Evolutionary conservation across 2,113 vertebrate species (phyloP).

Genomic region (Callocephalon fimbriatum): DNA sequence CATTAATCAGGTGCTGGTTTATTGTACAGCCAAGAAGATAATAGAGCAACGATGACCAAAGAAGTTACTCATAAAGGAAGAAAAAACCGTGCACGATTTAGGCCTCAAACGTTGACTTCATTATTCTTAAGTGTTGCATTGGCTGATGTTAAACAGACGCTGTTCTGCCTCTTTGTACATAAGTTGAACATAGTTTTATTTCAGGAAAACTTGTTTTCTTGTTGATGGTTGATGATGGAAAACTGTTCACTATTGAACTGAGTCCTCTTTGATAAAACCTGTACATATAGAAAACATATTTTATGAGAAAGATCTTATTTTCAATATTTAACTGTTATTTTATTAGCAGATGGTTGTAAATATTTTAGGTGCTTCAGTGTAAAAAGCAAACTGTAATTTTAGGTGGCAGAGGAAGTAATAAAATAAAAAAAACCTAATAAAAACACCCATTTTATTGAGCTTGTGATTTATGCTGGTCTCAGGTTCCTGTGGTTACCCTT

Average conservation of each 20-base stretch:
- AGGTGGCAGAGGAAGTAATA: conserved; percentile 72
- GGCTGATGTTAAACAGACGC: conserved; percentile 49
- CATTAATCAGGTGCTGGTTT: conserved; percentile 42
- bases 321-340: conserved; percentile 87
- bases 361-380: conserved; percentile 83
- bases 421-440: conserved; percentile 63
- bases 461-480: conserved; percentile 73
- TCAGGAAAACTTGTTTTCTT: conserved; percentile 48
- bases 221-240: conserved; percentile 59
- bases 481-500: conserved; percentile 51
- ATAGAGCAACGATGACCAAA: conserved; percentile 29
- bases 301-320: conserved; percentile 85
- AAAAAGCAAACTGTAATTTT: conserved; percentile 79
- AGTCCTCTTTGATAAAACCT: conserved; percentile 77
- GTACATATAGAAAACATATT: conserved; percentile 84
- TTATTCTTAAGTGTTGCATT: conserved; percentile 58
- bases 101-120: conserved; percentile 31
- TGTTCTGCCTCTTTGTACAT: conserved; percentile 69
- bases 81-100: conserved; percentile 50
- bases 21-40: conserved; percentile 37
- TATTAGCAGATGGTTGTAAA: conserved; percentile 85
- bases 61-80: conserved; percentile 44
- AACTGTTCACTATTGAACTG: conserved; percentile 69
- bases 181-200: conserved; percentile 38
- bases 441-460: conserved; percentile 53